Evolutionary conservation across 92 coral and sea anemone genomes (phyloP), one percentile per base, ranked within the genome.

Genomic region (Epizoanthus rinbou): DNA sequence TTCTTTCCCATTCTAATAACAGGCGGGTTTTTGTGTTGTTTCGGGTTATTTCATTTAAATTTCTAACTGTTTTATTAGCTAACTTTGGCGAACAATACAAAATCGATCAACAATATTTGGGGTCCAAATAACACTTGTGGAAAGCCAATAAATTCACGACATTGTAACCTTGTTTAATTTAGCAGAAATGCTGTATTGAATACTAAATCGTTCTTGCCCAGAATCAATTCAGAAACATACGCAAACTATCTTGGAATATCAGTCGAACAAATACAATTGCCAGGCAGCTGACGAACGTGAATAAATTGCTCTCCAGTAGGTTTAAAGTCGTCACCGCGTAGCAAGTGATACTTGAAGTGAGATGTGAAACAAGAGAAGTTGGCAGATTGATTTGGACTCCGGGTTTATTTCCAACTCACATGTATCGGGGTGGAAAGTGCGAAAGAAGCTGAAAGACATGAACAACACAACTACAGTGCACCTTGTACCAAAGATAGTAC

Each of bases 61-160:
- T 89, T 89, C 57, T 18, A 69, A 82, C 54, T 75, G 78, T 80
- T 85, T 64, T 75, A 79, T 67, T 66, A 88, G 58, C 53, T 79
- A 33, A 83, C 83, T 60, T 82, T 66, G 83, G 65, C 71, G 47
- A 79, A 65, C 69, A 81, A 85, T 63, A 85, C 58, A 84, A 82
- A 60, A 74, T 75, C 69, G 41, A n/a, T 85, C 4, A 62, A 45
- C 33, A 58, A 53, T 74, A 71, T 80, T 72, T 39, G 74, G 11
- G 54, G 62, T 4, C 9, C 22, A 37, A 37, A 10, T 69, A 39
- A 37, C 25, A 41, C 53, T 39, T 43, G 21, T 62, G 22, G 24
- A 35, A 37, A 28, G 82, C 39, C 59, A 78, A 78, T 21, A 5
- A 21, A 43, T 13, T 43, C 37, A 41, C 17, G 56, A 35, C 50